These are phyloP conservation scores for Pao palembangensis DNA, from an alignment of 2,113 vertebrate genomes.

Conservation along the genomic window DNA sequence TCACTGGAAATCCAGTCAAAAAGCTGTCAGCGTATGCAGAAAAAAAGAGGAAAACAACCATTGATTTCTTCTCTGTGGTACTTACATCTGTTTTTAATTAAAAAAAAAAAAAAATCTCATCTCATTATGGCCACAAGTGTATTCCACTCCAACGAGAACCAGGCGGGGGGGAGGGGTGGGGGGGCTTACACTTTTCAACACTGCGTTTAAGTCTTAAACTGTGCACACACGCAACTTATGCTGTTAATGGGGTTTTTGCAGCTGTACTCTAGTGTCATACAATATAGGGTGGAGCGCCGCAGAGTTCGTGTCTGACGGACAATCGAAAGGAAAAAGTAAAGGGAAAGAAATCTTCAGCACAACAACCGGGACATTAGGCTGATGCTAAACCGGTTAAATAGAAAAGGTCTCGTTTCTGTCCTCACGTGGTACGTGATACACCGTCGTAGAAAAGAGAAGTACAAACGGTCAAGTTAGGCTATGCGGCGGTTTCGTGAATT, in stretches of 20 bases:
- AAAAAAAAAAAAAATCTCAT: constrained; percentile 2
- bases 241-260: constrained; percentile 81
- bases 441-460: constrained; percentile 89
- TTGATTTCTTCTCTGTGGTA: constrained; percentile 8
- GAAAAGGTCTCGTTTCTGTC: constrained; percentile 81
- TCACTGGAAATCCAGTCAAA: constrained; percentile 27
- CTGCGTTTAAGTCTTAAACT: constrained; percentile 56
- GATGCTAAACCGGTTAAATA: constrained; percentile 84
- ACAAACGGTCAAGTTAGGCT: constrained; percentile 88
- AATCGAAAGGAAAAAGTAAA: constrained; percentile 88
- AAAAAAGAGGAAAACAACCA: neutral
- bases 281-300: constrained; percentile 83
- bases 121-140: neutral
- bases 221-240: constrained; percentile 60
- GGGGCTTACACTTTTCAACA: constrained; percentile 38
- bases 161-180: neutral
- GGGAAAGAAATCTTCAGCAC: constrained; percentile 82
- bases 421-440: constrained; percentile 84
- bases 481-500: constrained; percentile 98
- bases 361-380: constrained; percentile 86
- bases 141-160: constrained; percentile 42
- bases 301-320: constrained; percentile 71
- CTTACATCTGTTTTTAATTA: neutral
- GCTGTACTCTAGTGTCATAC: constrained; percentile 81
- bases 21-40: constrained; percentile 13